These are phyloP conservation scores for Zaprionus vittiger DNA, from an alignment of 1,140 invertebrate genomes.

Conservation along the genomic window DNA sequence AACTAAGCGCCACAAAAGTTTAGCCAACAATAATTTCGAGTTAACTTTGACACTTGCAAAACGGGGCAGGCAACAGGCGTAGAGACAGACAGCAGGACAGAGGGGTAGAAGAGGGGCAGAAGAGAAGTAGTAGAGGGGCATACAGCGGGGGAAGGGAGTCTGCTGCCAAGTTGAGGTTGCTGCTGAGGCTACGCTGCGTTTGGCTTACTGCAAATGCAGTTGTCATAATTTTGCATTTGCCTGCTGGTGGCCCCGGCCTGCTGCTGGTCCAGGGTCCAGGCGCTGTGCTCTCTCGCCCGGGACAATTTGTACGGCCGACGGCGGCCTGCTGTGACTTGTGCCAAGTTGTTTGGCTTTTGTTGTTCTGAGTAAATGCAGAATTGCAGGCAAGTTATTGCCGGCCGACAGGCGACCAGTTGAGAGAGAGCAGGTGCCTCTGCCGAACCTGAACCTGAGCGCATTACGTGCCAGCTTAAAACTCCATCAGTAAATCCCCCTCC, in stretches of 20 bases:
- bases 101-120: background rate
- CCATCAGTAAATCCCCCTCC: constrained; percentile 12
- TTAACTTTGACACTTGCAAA: constrained; percentile 82
- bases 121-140: constrained; percentile 1
- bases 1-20: constrained; percentile 79
- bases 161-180: constrained; percentile 16
- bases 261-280: background rate
- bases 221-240: constrained; percentile 81
- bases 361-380: constrained; percentile 42
- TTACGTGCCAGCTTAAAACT: constrained; percentile 70
- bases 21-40: constrained; percentile 82
- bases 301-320: constrained; percentile 67
- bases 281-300: constrained; percentile 27
- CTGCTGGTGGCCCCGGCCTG: constrained; percentile 13
- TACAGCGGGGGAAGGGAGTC: constrained; percentile 12
- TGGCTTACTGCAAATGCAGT: constrained; percentile 78
- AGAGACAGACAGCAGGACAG: constrained; percentile 8
- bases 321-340: constrained; percentile 73
- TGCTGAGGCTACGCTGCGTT: constrained; percentile 30
- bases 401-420: constrained; percentile 61
- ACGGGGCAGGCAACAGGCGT: constrained; percentile 55
- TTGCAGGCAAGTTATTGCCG: constrained; percentile 55
- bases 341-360: constrained; percentile 77
- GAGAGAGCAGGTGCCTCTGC: constrained; percentile 47
- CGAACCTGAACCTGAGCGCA: constrained; percentile 48